Evolutionary conservation across 2,113 vertebrate species (phyloP).

Genomic region (Theristicus caerulescens): DNA sequence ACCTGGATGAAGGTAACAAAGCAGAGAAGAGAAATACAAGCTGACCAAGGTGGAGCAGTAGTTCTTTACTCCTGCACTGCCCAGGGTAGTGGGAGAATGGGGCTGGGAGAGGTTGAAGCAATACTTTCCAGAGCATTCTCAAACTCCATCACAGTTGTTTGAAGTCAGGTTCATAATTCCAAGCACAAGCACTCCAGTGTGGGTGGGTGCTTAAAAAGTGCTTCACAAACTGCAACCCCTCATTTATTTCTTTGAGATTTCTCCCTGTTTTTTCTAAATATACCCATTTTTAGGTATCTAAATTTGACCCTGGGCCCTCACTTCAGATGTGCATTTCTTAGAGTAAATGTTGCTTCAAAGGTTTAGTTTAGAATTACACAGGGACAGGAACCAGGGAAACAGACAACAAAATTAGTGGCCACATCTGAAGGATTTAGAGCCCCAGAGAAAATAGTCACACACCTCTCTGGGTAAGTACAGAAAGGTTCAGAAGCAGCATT

Average conservation of each 20-base stretch:
- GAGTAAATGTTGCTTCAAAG: neutral
- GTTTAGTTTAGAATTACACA: neutral
- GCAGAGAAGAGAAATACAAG: neutral
- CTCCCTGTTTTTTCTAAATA: neutral
- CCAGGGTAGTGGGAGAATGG: neutral
- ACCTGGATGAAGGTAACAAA: neutral
- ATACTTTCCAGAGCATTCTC: neutral
- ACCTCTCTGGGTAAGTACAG: neutral
- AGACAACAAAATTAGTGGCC: neutral
- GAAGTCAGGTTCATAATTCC: neutral
- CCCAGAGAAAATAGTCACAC: neutral
- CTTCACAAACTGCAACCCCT: neutral
- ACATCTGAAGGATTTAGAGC: neutral
- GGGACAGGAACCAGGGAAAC: neutral
- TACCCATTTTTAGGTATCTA: neutral
- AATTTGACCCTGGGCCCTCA: neutral
- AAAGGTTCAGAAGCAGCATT: neutral
- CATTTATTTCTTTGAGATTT: neutral
- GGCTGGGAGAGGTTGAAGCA: neutral
- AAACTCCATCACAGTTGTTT: neutral
- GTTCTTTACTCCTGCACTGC: neutral
- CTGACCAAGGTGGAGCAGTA: neutral
- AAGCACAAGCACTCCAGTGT: neutral
- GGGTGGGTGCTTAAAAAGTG: neutral
- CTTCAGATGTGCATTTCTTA: neutral